These are phyloP conservation scores for Bolborhynchus lineola DNA, from an alignment of 2,113 vertebrate species.

Conservation along the genomic window DNA sequence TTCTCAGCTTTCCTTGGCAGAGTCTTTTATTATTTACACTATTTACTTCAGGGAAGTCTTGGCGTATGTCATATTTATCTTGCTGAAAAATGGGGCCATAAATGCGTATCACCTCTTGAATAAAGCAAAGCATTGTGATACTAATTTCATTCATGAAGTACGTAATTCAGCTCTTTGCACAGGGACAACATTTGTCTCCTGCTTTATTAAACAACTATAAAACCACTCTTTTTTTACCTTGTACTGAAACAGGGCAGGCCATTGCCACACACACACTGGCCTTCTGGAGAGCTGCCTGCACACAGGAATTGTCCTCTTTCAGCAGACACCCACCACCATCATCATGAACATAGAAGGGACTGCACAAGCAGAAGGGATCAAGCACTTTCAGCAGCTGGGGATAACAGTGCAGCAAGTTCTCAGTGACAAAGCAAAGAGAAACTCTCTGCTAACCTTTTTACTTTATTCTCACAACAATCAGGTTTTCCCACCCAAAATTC, in stretches of 20 bases:
- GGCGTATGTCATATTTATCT: slow-evolving; percentile 83
- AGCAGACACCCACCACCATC: background rate
- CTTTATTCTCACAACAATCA: background rate
- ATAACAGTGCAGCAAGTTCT: background rate
- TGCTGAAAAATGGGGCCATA: slow-evolving; percentile 83
- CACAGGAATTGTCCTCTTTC: background rate
- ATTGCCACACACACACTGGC: background rate
- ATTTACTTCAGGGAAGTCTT: slow-evolving; percentile 86
- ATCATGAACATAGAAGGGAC: background rate
- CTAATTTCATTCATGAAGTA: slow-evolving; percentile 95
- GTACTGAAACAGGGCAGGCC: slow-evolving; percentile 71
- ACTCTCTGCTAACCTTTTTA: background rate
- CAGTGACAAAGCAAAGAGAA: background rate
- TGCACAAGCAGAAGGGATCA: background rate
- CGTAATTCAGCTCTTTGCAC: slow-evolving; percentile 87
- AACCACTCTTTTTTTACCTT: slow-evolving; percentile 81
- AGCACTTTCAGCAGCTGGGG: background rate
- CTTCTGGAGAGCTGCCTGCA: background rate
- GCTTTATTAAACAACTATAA: slow-evolving; percentile 93
- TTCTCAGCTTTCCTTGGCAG: slow-evolving; percentile 87
- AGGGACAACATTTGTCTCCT: slow-evolving; percentile 86
- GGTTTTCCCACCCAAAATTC: background rate
- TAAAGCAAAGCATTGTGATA: slow-evolving; percentile 85
- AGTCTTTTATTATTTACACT: slow-evolving; percentile 87
- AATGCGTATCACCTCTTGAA: slow-evolving; percentile 86